Evolutionary conservation across 1,140 invertebrate species (phyloP).

Genomic region (Zaprionus vittiger): DNA sequence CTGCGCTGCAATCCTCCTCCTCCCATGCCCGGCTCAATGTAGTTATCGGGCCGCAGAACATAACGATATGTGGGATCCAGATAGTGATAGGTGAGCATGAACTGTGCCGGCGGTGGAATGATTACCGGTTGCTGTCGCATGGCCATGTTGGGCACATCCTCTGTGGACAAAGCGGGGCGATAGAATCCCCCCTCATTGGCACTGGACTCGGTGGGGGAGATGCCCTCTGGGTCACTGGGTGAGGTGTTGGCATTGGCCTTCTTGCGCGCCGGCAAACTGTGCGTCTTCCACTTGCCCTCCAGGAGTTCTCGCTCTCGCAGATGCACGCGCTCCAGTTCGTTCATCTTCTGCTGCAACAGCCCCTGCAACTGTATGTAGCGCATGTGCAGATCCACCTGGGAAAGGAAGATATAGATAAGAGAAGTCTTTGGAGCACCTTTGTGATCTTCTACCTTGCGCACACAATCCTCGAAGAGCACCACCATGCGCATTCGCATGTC

Average conservation of each 20-base stretch:
- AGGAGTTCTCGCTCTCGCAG: conserved; percentile 92
- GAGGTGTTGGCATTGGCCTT: conserved; percentile 87
- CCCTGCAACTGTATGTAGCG: conserved; percentile 95
- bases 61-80: conserved; percentile 89
- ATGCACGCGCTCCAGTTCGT: conserved; percentile 93
- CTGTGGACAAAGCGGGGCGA: conserved; percentile 88
- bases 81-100: conserved; percentile 89
- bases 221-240: conserved; percentile 85
- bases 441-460: conserved; percentile 88
- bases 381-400: conserved; percentile 93
- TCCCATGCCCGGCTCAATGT: conserved; percentile 85
- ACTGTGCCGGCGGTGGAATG: conserved; percentile 85
- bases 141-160: conserved; percentile 87
- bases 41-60: conserved; percentile 87
- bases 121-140: conserved; percentile 64
- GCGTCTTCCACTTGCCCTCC: conserved; percentile 95
- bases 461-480: conserved; percentile 97
- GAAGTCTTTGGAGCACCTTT: background rate
- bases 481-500: conserved; percentile 96
- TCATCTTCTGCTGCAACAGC: conserved; percentile 93
- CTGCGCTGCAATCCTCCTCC: conserved; percentile 86
- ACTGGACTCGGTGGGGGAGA: conserved; percentile 80
- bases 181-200: conserved; percentile 85
- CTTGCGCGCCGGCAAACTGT: conserved; percentile 92
- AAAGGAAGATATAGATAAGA: conserved; percentile 17